Conservation (phyloP, 2,797 vertebrate genomes). For the Mico argentatus region DNA sequence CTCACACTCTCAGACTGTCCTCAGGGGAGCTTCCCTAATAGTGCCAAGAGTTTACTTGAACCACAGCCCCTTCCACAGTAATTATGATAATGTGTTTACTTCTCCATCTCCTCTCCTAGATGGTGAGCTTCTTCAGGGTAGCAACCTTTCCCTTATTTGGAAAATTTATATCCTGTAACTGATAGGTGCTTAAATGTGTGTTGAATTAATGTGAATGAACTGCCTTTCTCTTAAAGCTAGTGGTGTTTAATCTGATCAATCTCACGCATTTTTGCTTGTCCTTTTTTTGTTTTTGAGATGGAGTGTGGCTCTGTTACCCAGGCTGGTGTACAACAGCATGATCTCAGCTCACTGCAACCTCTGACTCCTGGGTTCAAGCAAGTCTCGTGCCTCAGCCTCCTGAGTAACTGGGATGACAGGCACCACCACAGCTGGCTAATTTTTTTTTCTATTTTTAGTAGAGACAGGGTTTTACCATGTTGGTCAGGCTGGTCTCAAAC, state of each 20-base stretch:
- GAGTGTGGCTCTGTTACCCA: not conserved
- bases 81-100: constrained; percentile 40
- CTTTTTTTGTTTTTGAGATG: not conserved
- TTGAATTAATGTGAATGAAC: not conserved
- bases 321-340: not conserved
- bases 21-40: not conserved
- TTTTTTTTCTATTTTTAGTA: not conserved
- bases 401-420: not conserved
- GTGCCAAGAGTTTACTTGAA: constrained; percentile 40
- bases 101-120: not conserved
- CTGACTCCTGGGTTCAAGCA: not conserved
- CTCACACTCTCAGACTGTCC: not conserved
- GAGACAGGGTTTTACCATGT: not conserved
- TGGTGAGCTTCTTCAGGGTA: not conserved
- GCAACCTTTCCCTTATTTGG: not conserved
- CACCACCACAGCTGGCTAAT: not conserved
- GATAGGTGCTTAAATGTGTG: not conserved
- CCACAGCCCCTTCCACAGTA: not conserved
- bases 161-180: not conserved
- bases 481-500: not conserved
- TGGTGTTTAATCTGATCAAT: not conserved
- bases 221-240: not conserved
- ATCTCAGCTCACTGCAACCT: not conserved
- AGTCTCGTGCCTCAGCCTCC: not conserved
- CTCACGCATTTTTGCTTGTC: not conserved